A percentile compares a stretch with the other conserved stretches of the same genome.
Evolutionary conservation across 2,113 vertebrate genomes (phyloP).

Genomic region (human): GRCh38 chr4:116157501-116158000

Average conservation of each 20-base stretch:
- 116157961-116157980: neutral
- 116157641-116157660: neutral
- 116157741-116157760: neutral
- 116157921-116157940: conserved; percentile 25
- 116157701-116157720: neutral
- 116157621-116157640: neutral
- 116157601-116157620: neutral
- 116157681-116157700: neutral
- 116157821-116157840: neutral
- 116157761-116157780: neutral
- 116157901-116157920: neutral
- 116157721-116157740: neutral
- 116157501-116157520: neutral
- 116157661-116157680: neutral
- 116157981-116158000: neutral
- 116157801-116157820: neutral
- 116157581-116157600: neutral
- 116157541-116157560: neutral
- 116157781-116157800: neutral
- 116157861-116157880: neutral
- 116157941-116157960: conserved; percentile 1
- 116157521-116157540: neutral
- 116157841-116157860: neutral
- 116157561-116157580: neutral
- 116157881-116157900: neutral